phyloP scores from a whole-genome alignment of 2,797 vertebrate species.

The Anabas testudineus region DNA sequence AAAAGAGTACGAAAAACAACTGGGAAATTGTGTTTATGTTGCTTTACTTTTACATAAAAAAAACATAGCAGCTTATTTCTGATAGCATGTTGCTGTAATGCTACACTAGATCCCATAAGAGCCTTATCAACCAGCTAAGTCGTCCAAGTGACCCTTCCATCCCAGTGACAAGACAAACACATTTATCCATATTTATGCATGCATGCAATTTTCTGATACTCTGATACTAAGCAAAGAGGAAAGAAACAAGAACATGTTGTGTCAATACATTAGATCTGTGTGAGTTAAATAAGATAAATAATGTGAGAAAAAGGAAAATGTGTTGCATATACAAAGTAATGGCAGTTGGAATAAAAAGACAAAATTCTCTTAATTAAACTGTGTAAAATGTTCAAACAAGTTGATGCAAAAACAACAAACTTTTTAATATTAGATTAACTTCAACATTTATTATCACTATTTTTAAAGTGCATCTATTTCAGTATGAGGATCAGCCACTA shows the following conservation, averaged over 20 bases:
- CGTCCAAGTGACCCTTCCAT: conserved; percentile 47
- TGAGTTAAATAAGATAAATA: neutral
- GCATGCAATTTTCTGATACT: conserved; percentile 21
- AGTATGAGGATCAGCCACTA: neutral
- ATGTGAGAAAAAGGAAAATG: neutral
- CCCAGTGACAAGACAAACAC: conserved; percentile 48
- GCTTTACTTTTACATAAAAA: conserved; percentile 13
- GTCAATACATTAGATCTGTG: neutral
- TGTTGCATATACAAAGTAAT: too few relatives aligned
- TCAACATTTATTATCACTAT: neutral
- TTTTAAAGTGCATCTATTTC: neutral
- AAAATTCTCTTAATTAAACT: too few relatives aligned
- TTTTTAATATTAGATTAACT: neutral
- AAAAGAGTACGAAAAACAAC: neutral
- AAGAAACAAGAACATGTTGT: conserved; percentile 25
- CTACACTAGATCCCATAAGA: conserved; percentile 52
- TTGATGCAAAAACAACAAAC: too few relatives aligned
- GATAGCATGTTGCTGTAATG: conserved; percentile 30
- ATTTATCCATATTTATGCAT: conserved; percentile 28
- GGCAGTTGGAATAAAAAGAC: too few relatives aligned
- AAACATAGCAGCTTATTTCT: conserved; percentile 17
- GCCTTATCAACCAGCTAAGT: conserved; percentile 43
- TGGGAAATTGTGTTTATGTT: conserved; percentile 4
- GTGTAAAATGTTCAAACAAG: too few relatives aligned
- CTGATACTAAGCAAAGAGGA: conserved; percentile 28